These are phyloP conservation scores for Capreolus pygargus DNA, from an alignment of 2,113 vertebrate species.

Conservation along the genomic window DNA sequence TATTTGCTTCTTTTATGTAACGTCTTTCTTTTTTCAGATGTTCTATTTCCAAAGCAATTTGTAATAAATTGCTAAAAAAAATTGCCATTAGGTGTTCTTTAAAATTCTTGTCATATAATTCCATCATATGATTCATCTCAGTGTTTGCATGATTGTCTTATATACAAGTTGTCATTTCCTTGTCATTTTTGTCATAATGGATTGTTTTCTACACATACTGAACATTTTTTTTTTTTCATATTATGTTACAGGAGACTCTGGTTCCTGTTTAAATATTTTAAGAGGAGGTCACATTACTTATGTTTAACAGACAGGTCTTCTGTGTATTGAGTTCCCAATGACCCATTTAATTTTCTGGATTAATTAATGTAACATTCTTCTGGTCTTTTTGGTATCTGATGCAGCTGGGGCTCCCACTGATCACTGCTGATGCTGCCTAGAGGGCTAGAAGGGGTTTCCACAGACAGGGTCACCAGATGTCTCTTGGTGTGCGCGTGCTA, in stretches of 20 bases:
- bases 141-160: background rate
- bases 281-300: background rate
- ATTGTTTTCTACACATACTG: background rate
- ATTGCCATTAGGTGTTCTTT: background rate
- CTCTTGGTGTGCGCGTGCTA: background rate
- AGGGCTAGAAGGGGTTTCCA: background rate
- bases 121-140: background rate
- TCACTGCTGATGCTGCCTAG: fast-evolving
- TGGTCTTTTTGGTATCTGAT: background rate
- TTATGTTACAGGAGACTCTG: background rate
- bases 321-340: background rate
- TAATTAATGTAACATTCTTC: background rate
- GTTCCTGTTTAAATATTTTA: background rate
- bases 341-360: background rate
- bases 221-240: background rate
- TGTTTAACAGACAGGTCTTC: background rate
- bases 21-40: background rate
- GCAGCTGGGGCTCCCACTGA: background rate
- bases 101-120: background rate
- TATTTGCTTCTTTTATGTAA: background rate
- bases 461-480: background rate
- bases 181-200: background rate
- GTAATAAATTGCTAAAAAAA: background rate
- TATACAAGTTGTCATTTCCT: background rate
- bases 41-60: background rate